Conservation (phyloP, 2,888 invertebrate species). For the Drosophila stalkeri region DNA sequence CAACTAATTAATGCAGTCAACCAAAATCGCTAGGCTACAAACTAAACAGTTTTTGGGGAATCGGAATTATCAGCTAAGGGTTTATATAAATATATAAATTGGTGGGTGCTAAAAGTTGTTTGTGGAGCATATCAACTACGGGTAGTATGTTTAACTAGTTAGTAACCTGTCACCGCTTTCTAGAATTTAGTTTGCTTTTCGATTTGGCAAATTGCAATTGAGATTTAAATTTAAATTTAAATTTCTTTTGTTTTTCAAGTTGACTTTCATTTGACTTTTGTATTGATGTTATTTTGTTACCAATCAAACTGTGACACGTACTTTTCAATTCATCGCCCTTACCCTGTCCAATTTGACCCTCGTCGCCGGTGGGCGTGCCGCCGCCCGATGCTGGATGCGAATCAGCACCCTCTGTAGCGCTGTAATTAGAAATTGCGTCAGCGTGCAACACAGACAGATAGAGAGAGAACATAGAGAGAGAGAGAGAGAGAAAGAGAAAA, state of each 20-base stretch:
- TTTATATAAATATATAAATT: slow-evolving; percentile 4
- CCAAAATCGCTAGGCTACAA: slow-evolving; percentile 64
- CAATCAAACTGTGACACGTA: slow-evolving; percentile 81
- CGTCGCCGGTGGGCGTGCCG: slow-evolving; percentile 91
- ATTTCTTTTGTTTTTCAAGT: slow-evolving; percentile 14
- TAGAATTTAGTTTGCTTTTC: slow-evolving; percentile 28
- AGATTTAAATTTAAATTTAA: slow-evolving; percentile 1
- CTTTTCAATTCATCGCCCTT: slow-evolving; percentile 85
- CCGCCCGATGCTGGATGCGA: slow-evolving; percentile 92
- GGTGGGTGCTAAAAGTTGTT: background rate
- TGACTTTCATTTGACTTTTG: slow-evolving; percentile 43
- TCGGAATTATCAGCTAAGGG: slow-evolving; percentile 25
- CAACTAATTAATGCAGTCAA: slow-evolving; percentile 50
- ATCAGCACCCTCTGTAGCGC: slow-evolving; percentile 96
- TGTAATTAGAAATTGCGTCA: slow-evolving; percentile 84
- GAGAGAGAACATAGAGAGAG: slow-evolving; percentile 28
- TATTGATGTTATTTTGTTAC: slow-evolving; percentile 59
- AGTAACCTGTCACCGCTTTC: slow-evolving; percentile 83
- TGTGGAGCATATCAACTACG: slow-evolving; percentile 35
- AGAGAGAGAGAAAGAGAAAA: slow-evolving; percentile 46
- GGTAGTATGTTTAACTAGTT: slow-evolving; percentile 38
- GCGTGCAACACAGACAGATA: slow-evolving; percentile 34
- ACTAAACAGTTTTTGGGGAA: slow-evolving; percentile 32
- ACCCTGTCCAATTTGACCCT: slow-evolving; percentile 92
- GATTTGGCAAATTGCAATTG: slow-evolving; percentile 49